Conservation (phyloP, 2,888 invertebrate species). For the Hyppa rectilinea region DNA sequence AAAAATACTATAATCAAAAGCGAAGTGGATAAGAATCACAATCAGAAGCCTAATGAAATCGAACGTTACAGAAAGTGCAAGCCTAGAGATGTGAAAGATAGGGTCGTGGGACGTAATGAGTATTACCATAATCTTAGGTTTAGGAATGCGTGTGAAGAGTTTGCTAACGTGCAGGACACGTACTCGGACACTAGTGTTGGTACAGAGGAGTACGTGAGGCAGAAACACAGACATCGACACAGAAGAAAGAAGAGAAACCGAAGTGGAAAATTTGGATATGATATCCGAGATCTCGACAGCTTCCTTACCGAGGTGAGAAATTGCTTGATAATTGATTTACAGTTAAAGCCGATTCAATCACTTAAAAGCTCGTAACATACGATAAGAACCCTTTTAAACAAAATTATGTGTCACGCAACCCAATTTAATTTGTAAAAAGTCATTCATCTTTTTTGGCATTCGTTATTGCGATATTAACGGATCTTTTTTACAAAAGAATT, state of each 20-base stretch:
- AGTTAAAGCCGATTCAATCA: constrained; percentile 24
- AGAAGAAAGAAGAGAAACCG: constrained; percentile 82
- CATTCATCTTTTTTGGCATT: constrained; percentile 76
- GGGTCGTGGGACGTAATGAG: constrained; percentile 86
- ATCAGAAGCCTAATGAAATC: constrained; percentile 75
- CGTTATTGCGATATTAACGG: constrained; percentile 71
- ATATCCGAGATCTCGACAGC: constrained; percentile 94
- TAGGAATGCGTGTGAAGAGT: constrained; percentile 85
- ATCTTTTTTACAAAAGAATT: constrained; percentile 73
- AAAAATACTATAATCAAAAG: constrained; percentile 67
- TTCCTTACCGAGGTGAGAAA: constrained; percentile 93
- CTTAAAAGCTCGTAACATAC: constrained; percentile 10
- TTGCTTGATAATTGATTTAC: constrained; percentile 39
- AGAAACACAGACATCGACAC: constrained; percentile 88
- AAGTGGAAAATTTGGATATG: constrained; percentile 92
- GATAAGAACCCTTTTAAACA: constrained; percentile 42
- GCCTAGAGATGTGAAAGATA: constrained; percentile 74
- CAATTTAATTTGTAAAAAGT: constrained; percentile 71
- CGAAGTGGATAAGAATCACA: constrained; percentile 73
- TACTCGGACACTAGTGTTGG: constrained; percentile 82
- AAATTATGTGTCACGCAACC: constrained; percentile 49
- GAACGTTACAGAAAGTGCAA: constrained; percentile 79
- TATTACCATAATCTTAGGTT: constrained; percentile 87
- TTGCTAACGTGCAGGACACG: constrained; percentile 79
- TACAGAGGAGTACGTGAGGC: constrained; percentile 84